Conservation (phyloP, 1,140 invertebrate species). For the Mya arenaria region DNA sequence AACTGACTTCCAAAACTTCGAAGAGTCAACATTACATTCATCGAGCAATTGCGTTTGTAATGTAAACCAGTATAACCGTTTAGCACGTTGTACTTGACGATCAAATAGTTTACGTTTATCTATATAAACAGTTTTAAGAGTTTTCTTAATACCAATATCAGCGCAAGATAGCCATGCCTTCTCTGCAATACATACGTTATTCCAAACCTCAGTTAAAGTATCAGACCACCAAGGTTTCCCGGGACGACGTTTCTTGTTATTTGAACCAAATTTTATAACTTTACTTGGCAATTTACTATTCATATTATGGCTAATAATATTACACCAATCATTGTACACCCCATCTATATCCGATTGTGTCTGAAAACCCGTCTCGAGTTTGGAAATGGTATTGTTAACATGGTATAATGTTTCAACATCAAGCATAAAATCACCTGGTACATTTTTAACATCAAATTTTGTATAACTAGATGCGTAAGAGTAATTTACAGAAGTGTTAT, state of each 20-base stretch:
- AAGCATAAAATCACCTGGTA: constrained; percentile 21
- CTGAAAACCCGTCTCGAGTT: constrained; percentile 11
- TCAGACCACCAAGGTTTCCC: constrained; percentile 49
- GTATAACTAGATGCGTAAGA: no score
- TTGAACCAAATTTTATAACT: constrained; percentile 10
- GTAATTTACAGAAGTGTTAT: no score
- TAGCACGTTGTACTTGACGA: constrained; percentile 26
- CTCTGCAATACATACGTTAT: constrained; percentile 27
- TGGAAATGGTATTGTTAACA: constrained; percentile 26
- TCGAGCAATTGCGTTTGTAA: constrained; percentile 36
- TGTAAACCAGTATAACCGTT: constrained; percentile 23
- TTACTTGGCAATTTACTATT: background rate
- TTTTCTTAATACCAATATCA: background rate
- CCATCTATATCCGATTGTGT: constrained; percentile 24
- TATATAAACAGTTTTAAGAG: constrained; percentile 10
- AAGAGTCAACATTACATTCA: constrained; percentile 8
- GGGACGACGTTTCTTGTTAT: constrained; percentile 23
- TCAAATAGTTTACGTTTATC: constrained; percentile 30
- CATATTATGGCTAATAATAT: constrained; percentile 23
- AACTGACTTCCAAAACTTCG: constrained; percentile 15
- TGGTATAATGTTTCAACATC: constrained; percentile 4
- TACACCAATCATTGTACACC: constrained; percentile 14
- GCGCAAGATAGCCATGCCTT: background rate
- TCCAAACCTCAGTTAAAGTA: constrained; percentile 10
- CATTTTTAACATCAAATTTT: constrained; percentile 26